These are phyloP conservation scores for Deroplatys truncata DNA, from an alignment of 2,888 invertebrate genomes.

Conservation along the genomic window DNA sequence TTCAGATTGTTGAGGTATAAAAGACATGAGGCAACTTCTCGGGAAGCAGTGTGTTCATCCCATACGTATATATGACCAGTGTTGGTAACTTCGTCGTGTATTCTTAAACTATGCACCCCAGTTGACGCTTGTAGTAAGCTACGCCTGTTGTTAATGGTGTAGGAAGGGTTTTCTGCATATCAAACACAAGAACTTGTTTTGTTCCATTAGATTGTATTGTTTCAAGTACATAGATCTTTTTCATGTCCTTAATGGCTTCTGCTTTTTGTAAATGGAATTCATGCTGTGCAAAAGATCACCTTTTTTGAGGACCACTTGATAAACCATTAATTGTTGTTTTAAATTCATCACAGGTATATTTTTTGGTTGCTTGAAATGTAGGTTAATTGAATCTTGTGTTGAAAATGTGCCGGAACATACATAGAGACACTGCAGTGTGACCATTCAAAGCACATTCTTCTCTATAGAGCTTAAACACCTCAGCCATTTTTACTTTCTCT, in stretches of 20 bases:
- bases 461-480: too few relatives aligned
- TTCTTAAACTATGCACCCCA: constrained; percentile 34
- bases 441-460: too few relatives aligned
- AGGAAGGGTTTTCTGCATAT: too few relatives aligned
- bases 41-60: too few relatives aligned
- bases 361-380: too few relatives aligned
- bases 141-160: constrained; percentile 34
- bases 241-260: not conserved
- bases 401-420: not conserved
- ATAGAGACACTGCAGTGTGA: too few relatives aligned
- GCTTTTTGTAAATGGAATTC: not conserved
- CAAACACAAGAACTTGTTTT: too few relatives aligned
- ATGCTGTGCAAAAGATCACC: not conserved
- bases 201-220: not conserved
- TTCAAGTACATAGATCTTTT: not conserved
- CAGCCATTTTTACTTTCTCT: too few relatives aligned
- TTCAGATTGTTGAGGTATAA: constrained; percentile 27
- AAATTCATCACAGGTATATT: not conserved
- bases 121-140: constrained; percentile 34
- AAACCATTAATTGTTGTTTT: not conserved
- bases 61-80: constrained; percentile 20
- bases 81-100: constrained; percentile 31
- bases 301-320: not conserved
- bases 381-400: too few relatives aligned
- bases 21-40: constrained; percentile 36